phyloP scores from a whole-genome alignment of 2,797 vertebrate genomes.

The Melanotaenia pygmaea region DNA sequence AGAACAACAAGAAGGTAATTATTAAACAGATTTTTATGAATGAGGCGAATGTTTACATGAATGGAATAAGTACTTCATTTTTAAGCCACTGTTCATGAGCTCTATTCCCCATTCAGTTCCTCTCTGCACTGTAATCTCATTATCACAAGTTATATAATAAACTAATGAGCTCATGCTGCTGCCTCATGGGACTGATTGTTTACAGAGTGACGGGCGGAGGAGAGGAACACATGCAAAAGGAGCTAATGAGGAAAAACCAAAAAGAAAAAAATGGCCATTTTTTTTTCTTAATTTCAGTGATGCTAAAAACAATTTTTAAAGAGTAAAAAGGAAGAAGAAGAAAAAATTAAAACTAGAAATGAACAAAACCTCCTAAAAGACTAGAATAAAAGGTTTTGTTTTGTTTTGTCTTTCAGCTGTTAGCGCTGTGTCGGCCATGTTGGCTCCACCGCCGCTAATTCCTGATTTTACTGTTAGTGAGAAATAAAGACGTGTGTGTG shows the following conservation, averaged over 20 bases:
- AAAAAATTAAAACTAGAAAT: neutral
- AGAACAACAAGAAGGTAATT: neutral
- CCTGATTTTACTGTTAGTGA: slow-evolving; percentile 3
- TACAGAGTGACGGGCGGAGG: neutral
- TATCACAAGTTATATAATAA: slow-evolving; percentile 60
- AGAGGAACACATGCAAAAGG: neutral
- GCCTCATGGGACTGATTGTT: slow-evolving; percentile 37
- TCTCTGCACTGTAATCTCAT: slow-evolving; percentile 60
- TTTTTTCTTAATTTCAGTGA: too few species aligned
- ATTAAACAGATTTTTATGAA: slow-evolving; percentile 26
- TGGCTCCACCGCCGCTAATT: slow-evolving; percentile 3
- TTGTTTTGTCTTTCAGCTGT: neutral
- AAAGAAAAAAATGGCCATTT: neutral
- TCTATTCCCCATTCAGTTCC: slow-evolving; percentile 39
- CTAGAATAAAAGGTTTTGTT: neutral
- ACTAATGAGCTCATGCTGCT: slow-evolving; percentile 46
- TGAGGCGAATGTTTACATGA: slow-evolving; percentile 8
- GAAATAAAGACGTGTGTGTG: neutral
- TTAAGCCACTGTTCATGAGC: neutral
- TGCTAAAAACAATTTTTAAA: neutral
- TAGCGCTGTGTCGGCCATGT: slow-evolving; percentile 19
- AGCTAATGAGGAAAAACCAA: slow-evolving; percentile 9
- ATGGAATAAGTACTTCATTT: neutral
- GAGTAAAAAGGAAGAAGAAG: neutral
- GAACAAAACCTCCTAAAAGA: neutral